These are phyloP conservation scores for Paratrypauchen microcephalus DNA, from an alignment of 2,797 vertebrate genomes.

Conservation along the genomic window DNA sequence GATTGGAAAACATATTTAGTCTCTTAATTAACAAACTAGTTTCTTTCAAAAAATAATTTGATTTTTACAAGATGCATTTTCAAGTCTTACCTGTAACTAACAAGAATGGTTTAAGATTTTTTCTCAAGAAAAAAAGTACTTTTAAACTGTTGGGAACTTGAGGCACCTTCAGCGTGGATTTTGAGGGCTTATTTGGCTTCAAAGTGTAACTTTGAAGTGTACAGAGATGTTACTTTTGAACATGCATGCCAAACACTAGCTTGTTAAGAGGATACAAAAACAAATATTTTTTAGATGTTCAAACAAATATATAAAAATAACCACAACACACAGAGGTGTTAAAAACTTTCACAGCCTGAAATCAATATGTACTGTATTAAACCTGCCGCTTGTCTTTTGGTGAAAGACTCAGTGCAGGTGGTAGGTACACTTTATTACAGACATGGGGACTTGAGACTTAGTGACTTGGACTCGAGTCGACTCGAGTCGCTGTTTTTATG, in stretches of 20 bases:
- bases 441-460: no score
- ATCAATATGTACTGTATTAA: background rate
- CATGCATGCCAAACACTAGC: background rate
- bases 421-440: no score
- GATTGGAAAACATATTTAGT: no score
- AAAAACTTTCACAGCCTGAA: background rate
- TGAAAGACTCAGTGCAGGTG: background rate
- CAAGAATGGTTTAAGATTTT: no score
- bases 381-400: background rate
- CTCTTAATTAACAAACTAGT: no score
- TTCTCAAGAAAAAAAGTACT: background rate
- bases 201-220: slow-evolving; percentile 4
- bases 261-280: background rate
- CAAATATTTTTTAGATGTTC: slow-evolving; percentile 1
- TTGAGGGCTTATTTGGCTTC: background rate
- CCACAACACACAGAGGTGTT: background rate
- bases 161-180: background rate
- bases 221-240: slow-evolving; percentile 4
- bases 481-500: no score
- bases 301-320: background rate
- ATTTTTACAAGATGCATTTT: no score
- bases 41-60: no score
- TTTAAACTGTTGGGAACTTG: background rate
- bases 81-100: no score
- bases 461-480: no score